Conservation (phyloP, 2,888 invertebrate species). For the Idaea aversata region DNA sequence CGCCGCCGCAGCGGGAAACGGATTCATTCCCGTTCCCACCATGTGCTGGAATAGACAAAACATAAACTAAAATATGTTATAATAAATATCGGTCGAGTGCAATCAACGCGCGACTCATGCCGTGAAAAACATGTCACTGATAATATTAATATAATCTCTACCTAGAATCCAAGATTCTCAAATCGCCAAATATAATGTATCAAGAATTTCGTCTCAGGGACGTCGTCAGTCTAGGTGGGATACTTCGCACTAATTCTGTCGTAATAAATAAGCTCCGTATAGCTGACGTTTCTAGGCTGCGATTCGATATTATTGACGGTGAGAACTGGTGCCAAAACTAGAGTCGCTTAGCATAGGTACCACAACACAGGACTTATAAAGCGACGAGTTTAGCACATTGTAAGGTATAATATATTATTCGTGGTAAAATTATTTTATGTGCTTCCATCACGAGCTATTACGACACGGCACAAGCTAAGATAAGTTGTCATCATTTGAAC, state of each 20-base stretch:
- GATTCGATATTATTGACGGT: conserved; percentile 71
- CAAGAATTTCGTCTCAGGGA: conserved; percentile 55
- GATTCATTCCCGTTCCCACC: conserved; percentile 94
- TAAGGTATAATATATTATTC: neutral
- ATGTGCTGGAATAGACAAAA: conserved; percentile 87
- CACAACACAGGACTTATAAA: conserved; percentile 16
- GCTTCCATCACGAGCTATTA: neutral
- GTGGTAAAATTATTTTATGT: neutral
- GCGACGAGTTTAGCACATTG: neutral
- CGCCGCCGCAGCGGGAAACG: conserved; percentile 84
- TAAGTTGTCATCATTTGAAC: neutral
- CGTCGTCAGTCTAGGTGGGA: conserved; percentile 49
- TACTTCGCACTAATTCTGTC: conserved; percentile 63
- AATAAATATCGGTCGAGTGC: neutral
- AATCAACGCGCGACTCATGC: conserved; percentile 9
- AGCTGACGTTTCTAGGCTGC: conserved; percentile 73
- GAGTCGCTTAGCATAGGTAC: conserved; percentile 30
- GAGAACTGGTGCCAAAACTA: conserved; percentile 66
- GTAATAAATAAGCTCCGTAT: conserved; percentile 68
- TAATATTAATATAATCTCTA: conserved; percentile 24
- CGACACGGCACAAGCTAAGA: neutral
- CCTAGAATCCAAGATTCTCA: conserved; percentile 13
- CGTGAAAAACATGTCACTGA: conserved; percentile 22
- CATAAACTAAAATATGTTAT: conserved; percentile 20
- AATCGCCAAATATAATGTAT: conserved; percentile 39